Evolutionary conservation across 2,113 vertebrate species (phyloP), one percentile per base, ranked within the genome.

Genomic region (Hippocampus guttulatus): DNA sequence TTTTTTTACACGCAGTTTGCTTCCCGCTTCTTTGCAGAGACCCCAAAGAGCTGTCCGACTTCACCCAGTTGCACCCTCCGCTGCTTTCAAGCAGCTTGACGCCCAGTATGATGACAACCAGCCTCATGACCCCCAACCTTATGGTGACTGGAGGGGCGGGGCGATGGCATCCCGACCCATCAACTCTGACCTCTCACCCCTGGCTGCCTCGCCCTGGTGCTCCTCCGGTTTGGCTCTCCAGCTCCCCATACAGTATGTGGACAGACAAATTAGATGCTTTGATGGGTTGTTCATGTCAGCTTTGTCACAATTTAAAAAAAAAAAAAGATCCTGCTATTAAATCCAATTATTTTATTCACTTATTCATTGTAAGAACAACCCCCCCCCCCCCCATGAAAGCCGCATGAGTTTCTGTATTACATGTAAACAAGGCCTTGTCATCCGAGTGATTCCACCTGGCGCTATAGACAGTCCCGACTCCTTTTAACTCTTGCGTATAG

Each of bases 131-230:
- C 88, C 93, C 96, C 69, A 99, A 99, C 88, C 95, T 98, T n/a
- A 94, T 98, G 96, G 97, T 98, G 82, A 98, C 96, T 0, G 96
- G 97, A 54, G 96, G 96, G 76, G 91, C 95, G 0, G 94, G 94
- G 5, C 94, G 95, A 69, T 98, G 97, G 97, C 92, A 95, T 21
- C 85, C 94, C 0, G 96, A 99, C 81, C 94, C 95, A 0, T 93
- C 95, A 5, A 94, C 96, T 85, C 82, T 99, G 87, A 92, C 94
- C 30, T 90, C 96, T 25, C 94, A 98, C 76, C 92, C 94, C 0
- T 99, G 97, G 97, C 89, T 99, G 72, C 91, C 95, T 64, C 94
- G 96, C 33, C 93, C 95, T 0, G 94, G 95, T 52, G 94, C 93
- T 52, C 93, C 97, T 0, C 94, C 96, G 63, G 95, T 99, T 92